These are phyloP conservation scores for Sorex fumeus DNA, from an alignment of 2,113 vertebrate genomes.

Conservation along the genomic window DNA sequence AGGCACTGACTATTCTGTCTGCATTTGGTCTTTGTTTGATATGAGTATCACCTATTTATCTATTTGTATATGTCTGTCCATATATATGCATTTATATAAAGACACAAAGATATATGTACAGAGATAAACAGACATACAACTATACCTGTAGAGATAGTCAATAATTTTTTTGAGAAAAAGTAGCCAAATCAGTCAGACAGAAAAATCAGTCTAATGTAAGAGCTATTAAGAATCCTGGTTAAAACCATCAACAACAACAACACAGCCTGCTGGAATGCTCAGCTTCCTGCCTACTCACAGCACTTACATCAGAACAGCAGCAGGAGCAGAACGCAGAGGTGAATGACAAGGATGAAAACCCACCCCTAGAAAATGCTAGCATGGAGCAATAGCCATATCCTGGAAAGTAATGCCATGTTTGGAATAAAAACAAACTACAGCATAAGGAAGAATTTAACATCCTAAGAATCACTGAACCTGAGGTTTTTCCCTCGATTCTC, in stretches of 20 bases:
- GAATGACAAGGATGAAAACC: neutral
- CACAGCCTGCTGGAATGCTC: neutral
- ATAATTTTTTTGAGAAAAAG: constrained; percentile 57
- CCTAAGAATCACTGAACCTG: neutral
- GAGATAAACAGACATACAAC: neutral
- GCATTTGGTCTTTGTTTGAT: constrained; percentile 58
- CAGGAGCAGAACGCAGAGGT: neutral
- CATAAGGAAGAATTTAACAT: neutral
- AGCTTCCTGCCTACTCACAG: neutral
- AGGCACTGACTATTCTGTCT: constrained; percentile 31
- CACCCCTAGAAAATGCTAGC: neutral
- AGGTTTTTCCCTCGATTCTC: neutral
- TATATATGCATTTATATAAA: neutral
- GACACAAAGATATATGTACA: too few relatives aligned
- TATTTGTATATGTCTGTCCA: constrained; percentile 41
- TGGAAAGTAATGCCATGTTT: neutral
- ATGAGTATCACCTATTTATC: constrained; percentile 1
- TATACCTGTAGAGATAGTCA: neutral
- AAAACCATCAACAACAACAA: neutral
- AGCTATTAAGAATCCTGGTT: constrained; percentile 62
- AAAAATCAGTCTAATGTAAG: constrained; percentile 81
- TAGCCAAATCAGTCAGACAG: constrained; percentile 76
- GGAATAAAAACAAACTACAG: neutral
- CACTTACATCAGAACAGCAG: neutral
- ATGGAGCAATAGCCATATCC: neutral